Conservation (phyloP, 2,113 vertebrate species). For the Camelus dromedarius region DNA sequence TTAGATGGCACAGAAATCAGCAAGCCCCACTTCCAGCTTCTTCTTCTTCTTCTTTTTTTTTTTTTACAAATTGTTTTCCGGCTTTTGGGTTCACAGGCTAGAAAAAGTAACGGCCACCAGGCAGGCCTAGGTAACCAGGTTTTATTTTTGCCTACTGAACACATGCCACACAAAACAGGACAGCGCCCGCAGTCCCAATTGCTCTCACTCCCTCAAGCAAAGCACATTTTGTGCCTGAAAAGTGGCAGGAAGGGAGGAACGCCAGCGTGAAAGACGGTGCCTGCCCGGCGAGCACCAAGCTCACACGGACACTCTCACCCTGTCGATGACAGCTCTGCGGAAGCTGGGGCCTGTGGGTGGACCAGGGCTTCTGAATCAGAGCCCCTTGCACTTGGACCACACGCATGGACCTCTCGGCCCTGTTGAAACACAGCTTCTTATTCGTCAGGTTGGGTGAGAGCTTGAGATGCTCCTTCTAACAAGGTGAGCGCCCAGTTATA, state of each 20-base stretch:
- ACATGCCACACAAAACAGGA: not conserved
- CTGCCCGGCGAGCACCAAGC: not conserved
- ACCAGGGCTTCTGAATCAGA: not conserved
- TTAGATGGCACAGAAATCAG: rapidly evolving
- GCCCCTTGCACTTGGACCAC: not conserved
- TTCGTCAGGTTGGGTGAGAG: not conserved
- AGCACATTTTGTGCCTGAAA: not conserved
- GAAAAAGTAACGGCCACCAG: not conserved
- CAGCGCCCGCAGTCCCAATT: too few relatives aligned
- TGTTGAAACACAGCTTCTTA: not conserved
- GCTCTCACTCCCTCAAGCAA: not conserved
- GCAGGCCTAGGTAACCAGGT: not conserved
- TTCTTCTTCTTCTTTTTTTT: not conserved
- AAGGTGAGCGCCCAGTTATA: not conserved
- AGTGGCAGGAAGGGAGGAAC: not conserved
- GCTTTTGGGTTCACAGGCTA: not conserved
- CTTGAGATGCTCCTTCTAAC: not conserved
- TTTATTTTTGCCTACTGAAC: not conserved
- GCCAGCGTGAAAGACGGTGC: not conserved
- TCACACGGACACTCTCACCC: not conserved
- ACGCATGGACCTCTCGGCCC: not conserved
- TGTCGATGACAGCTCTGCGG: rapidly evolving
- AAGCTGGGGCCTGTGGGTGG: not conserved
- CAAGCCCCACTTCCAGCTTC: not conserved
- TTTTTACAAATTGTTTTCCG: not conserved